Evolutionary conservation across 2,113 vertebrate species (phyloP).

Genomic region (Erythrocercus mccallii): DNA sequence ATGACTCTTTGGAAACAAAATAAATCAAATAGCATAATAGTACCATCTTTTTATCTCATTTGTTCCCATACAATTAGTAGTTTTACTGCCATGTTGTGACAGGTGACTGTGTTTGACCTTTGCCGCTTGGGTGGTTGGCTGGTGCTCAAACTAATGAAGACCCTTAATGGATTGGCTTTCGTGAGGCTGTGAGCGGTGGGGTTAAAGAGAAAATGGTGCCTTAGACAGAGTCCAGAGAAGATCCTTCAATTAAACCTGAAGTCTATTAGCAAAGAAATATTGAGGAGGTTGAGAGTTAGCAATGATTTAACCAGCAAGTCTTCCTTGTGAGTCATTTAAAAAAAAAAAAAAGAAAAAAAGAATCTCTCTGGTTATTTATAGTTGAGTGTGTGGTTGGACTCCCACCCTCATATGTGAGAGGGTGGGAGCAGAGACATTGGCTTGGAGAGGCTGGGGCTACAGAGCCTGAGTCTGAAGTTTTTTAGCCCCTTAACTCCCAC

Average conservation of each 20-base stretch:
- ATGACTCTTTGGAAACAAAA: constrained; percentile 78
- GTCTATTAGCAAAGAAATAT: constrained; percentile 80
- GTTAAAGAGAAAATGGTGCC: constrained; percentile 75
- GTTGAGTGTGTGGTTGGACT: constrained; percentile 8
- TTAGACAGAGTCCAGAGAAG: constrained; percentile 77
- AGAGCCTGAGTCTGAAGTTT: background rate
- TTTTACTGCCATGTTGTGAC: constrained; percentile 81
- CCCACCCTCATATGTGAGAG: background rate
- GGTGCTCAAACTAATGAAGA: constrained; percentile 80
- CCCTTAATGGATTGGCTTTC: constrained; percentile 79
- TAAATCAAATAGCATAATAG: constrained; percentile 77
- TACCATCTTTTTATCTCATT: constrained; percentile 79
- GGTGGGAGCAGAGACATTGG: background rate
- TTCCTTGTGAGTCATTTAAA: constrained; percentile 58
- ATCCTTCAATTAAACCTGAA: constrained; percentile 80
- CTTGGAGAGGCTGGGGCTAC: background rate
- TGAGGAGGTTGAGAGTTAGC: constrained; percentile 76
- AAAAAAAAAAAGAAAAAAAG: background rate
- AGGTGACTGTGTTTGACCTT: constrained; percentile 81
- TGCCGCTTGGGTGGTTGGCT: constrained; percentile 78
- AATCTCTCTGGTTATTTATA: constrained; percentile 49
- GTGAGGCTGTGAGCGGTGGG: constrained; percentile 68
- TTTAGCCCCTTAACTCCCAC: background rate
- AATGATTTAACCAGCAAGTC: constrained; percentile 73
- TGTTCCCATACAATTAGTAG: constrained; percentile 80